A percentile compares a stretch with the other conserved stretches of the same genome.
Conservation (phyloP, 2,113 vertebrate species). For the Xiphophorus hellerii region DNA sequence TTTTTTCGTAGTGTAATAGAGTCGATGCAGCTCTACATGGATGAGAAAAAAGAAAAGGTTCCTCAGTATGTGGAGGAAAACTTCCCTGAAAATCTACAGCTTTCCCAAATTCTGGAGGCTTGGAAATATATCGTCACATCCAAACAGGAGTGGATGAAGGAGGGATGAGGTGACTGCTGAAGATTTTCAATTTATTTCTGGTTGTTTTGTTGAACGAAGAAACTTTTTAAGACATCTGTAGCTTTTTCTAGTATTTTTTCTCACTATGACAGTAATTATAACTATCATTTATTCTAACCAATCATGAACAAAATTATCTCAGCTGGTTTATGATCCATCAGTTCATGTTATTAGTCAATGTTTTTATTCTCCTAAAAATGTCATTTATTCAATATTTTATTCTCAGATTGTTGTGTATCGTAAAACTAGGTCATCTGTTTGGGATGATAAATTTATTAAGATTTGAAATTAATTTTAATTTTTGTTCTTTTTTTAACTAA, state of each 20-base stretch:
- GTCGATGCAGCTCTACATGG: slow-evolving; percentile 74
- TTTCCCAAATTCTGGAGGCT: slow-evolving; percentile 74
- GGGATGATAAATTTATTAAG: too few species aligned
- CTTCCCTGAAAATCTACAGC: slow-evolving; percentile 78
- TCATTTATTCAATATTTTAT: too few species aligned
- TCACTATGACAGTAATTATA: background rate
- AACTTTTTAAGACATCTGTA: background rate
- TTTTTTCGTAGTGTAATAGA: slow-evolving; percentile 78
- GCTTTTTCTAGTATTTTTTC: background rate
- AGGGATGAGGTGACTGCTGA: background rate
- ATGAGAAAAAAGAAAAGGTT: slow-evolving; percentile 68
- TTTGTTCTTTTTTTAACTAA: too few species aligned
- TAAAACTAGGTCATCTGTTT: too few species aligned
- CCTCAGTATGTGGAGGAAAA: slow-evolving; percentile 57
- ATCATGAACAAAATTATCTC: background rate
- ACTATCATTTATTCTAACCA: background rate
- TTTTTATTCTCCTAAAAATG: background rate
- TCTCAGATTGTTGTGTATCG: too few species aligned
- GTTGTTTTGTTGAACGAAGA: background rate
- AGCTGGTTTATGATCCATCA: background rate
- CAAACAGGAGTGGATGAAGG: slow-evolving; percentile 64
- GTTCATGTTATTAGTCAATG: background rate
- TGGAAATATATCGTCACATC: slow-evolving; percentile 79
- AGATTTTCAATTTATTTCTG: background rate
- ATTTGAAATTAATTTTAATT: too few species aligned